Base-by-base conservation (phyloP, 2,797 vertebrate genomes). In the Coendou prehensilis region DNA sequence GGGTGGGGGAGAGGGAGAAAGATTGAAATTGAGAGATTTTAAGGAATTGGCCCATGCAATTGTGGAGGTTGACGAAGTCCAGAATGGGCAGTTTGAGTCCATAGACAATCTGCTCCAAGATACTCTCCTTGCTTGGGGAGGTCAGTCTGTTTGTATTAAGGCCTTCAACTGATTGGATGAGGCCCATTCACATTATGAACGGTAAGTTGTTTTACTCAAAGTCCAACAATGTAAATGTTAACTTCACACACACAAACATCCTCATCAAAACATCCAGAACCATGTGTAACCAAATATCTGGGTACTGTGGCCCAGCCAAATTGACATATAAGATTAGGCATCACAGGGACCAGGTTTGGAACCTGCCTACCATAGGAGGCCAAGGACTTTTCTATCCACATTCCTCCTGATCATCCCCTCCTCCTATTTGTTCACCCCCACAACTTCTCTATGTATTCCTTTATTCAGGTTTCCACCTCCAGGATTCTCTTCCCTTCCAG, bases 251-350 rank as follows among this genome's bases (percentile, higher is more conserved):
- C 33, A 82, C 37, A 52, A 30, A 22, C 6, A 80, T 18, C 41
- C 52, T 85, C 47, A 50, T 2, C 41, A 28, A 73, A 96, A 88
- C 5, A 85, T 73, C 61, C 52, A 90, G 64, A 88, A 64, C 37
- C 56, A 64, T n/a, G 6, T 92, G 87, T 90, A 82, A 83, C 59
- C 10, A 86, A 85, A 23, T 82, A 79, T 63, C 33, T 87, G 50
- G 41, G 52, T 50, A 57, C 13, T 61, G 67, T 47, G 4, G 45
- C 64, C 30, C 52, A 85, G 59, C 9, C 52, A 82, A 84, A n/a
- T 33, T 73, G 78, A 78, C 41, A 23, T 37, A 50, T 63, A 76
- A 93, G 76, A 87, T 67, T 30, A 84, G 71, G 26, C 41, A 50
- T 15, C 54, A n/a, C 2, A 5, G 15, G 33, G 63, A 28, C 13